phyloP scores from a whole-genome alignment of 2,113 vertebrate genomes.

The Heterochromis multidens region DNA sequence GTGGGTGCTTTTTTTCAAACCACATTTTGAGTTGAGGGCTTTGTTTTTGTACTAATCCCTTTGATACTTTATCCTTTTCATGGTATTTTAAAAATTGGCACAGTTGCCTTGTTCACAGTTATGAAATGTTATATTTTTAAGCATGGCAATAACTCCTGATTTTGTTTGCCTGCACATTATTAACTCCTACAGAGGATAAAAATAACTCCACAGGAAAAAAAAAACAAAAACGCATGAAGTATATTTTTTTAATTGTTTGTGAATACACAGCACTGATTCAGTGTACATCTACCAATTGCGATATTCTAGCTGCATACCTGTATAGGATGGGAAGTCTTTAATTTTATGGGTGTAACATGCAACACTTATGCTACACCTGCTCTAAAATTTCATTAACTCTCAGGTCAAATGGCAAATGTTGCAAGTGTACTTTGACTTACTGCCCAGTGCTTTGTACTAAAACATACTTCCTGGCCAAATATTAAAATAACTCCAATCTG shows the following conservation, averaged over 20 bases:
- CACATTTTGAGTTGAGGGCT: neutral
- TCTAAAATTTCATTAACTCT: neutral
- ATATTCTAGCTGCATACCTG: neutral
- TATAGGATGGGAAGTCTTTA: fast-evolving
- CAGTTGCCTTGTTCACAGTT: neutral
- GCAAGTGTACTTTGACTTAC: neutral
- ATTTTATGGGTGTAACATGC: neutral
- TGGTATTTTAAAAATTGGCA: neutral
- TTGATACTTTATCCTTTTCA: neutral
- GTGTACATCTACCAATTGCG: neutral
- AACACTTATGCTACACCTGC: neutral
- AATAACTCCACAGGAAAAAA: neutral
- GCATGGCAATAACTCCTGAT: neutral
- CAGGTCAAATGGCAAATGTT: neutral
- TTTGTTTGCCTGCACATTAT: neutral
- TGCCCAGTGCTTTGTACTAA: neutral
- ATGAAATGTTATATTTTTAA: constrained; percentile 10
- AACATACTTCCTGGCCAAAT: neutral
- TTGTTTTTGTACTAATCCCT: constrained; percentile 26
- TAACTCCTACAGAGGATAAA: neutral
- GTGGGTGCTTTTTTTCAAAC: constrained; percentile 25
- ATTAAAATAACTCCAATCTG: neutral
- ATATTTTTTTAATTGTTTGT: neutral
- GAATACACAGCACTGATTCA: neutral
- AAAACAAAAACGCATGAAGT: neutral